phyloP scores from a whole-genome alignment of 2,113 vertebrate species.

The Accipiter virgatus region DNA sequence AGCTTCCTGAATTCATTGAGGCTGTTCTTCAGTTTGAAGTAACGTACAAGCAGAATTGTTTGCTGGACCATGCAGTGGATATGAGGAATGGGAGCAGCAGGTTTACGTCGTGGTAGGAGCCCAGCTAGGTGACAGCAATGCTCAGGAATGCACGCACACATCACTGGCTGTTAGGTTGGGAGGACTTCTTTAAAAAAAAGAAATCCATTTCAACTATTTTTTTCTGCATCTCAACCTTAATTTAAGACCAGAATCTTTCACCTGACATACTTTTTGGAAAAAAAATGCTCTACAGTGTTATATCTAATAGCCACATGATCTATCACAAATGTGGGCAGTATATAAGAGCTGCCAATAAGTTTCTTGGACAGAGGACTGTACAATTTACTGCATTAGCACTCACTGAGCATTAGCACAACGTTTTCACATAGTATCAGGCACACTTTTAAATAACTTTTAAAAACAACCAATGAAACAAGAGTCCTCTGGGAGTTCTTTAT shows the following conservation, averaged over 20 bases:
- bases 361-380: background rate
- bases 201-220: background rate
- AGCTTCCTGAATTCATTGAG: background rate
- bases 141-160: background rate
- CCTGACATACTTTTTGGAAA: background rate
- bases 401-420: background rate
- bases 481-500: background rate
- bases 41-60: background rate
- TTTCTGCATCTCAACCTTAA: background rate
- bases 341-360: background rate
- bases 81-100: background rate
- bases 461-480: background rate
- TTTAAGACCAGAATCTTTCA: background rate
- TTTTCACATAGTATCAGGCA: background rate
- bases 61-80: background rate
- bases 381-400: background rate
- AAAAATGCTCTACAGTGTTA: background rate
- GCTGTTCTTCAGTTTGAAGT: background rate
- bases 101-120: rapidly evolving
- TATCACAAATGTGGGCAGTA: background rate
- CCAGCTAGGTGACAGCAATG: background rate
- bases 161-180: background rate
- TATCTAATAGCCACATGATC: background rate
- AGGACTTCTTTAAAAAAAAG: background rate
- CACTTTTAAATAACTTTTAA: background rate